Percentiles rank a stretch among this genome's conserved stretches.
phyloP scores from a whole-genome alignment of 2,797 vertebrate genomes.

The Bothrops alternatus region DNA sequence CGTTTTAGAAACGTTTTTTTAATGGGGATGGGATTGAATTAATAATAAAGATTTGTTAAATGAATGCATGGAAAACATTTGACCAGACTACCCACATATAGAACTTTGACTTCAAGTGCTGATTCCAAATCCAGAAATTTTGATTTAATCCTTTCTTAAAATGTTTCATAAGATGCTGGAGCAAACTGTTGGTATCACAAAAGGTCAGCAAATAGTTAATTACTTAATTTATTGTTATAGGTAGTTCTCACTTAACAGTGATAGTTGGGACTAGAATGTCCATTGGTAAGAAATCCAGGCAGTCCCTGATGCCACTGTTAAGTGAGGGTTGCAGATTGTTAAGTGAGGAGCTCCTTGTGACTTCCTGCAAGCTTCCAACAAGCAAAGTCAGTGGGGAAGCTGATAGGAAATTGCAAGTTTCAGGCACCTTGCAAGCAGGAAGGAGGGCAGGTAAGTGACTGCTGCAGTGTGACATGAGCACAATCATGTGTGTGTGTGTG shows the following conservation, averaged over 20 bases:
- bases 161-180: background rate
- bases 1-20: background rate
- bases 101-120: background rate
- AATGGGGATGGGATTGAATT: background rate
- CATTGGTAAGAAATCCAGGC: background rate
- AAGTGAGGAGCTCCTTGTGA: background rate
- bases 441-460: background rate
- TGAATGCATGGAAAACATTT: background rate
- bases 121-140: background rate
- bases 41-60: background rate
- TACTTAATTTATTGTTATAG: background rate
- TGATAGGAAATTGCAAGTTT: background rate
- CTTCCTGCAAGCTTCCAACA: background rate
- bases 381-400: background rate
- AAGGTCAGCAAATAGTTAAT: background rate
- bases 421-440: background rate
- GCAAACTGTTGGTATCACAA: background rate
- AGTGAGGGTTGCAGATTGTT: background rate
- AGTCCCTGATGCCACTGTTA: background rate
- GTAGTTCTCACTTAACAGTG: background rate
- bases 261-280: background rate
- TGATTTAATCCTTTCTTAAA: too few relatives aligned
- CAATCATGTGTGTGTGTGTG: background rate
- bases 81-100: background rate
- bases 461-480: background rate